Evolutionary conservation across 2,797 vertebrate species (phyloP), one percentile per base, ranked within the genome.

Genomic region (Oreonectes daqikongensis): DNA sequence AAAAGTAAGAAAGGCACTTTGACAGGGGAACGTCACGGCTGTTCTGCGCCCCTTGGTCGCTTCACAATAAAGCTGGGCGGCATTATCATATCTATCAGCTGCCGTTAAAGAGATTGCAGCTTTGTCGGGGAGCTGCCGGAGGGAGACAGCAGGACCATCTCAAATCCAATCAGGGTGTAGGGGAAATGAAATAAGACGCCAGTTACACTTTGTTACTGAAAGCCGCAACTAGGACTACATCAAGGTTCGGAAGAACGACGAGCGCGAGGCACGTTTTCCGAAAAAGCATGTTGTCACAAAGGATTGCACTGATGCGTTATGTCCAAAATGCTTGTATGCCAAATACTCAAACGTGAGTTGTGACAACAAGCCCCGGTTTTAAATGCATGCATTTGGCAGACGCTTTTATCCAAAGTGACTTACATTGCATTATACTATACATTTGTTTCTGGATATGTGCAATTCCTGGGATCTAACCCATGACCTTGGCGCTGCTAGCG

Each of bases 81-180:
- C 88, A 91, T 92, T 91, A 92, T 92, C 90, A 92, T 90, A 92
- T 89, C 89, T 90, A 88, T 89, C 83, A 75, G 81, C 78, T 48
- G 82, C 85, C 78, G 88, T 89, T 90, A 90, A 89, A 89, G 79
- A 90, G 89, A 91, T 88, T 88, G 88, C 85, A 80, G 87, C 85
- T 87, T 82, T 44, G 83, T 87, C 86, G 66, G 84, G 83, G 81
- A 81, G 69, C 63, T 82, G 85, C 78, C 28, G 38, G 26, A 60
- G 86, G 73, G 78, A 84, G 84, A 84, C 84, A 80, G 82, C 60
- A 68, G 83, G 59, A 84, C 87, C 89, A 87, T 90, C 88, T 69
- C 86, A 87, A 92, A 92, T 91, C 90, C 90, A 92, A 92, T 92
- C 92, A 90, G 86, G 85, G 89, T 81, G 69, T 86, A 77, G 70